Percentiles rank a stretch among this genome's conserved stretches.
Evolutionary conservation across 2,113 vertebrate species (phyloP).

Genomic region (Saccopteryx leptura): DNA sequence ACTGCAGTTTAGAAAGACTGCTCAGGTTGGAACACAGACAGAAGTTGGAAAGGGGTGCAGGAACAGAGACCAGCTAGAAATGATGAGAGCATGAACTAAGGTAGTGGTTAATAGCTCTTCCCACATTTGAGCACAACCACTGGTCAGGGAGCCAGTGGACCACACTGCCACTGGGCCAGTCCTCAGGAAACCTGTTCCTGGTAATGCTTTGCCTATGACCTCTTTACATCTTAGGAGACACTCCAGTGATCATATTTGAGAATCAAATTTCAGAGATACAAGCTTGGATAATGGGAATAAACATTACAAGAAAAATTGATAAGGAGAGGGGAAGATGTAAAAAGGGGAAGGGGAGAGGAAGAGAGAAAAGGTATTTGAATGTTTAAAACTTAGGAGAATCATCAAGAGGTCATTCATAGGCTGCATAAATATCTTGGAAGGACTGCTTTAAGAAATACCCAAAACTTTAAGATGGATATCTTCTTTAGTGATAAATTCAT

Average conservation of each 20-base stretch:
- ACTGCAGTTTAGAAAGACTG: not conserved
- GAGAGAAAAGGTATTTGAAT: not conserved
- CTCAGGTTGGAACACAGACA: not conserved
- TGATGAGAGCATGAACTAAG: not conserved
- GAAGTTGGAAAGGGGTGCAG: not conserved
- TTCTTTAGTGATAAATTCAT: constrained; percentile 55
- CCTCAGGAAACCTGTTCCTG: not conserved
- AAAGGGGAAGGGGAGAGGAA: not conserved
- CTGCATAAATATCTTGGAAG: constrained; percentile 20
- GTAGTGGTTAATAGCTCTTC: not conserved
- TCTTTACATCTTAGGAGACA: not conserved
- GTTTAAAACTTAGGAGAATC: constrained; percentile 10
- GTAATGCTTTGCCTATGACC: not conserved
- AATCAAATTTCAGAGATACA: constrained; percentile 7
- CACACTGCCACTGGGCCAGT: not conserved
- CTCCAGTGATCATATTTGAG: not conserved
- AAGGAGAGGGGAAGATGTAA: not conserved
- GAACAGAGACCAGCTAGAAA: not conserved
- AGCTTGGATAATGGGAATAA: not conserved
- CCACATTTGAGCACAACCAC: not conserved
- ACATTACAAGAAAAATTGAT: not conserved
- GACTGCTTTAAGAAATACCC: constrained; percentile 48
- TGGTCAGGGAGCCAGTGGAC: too few species aligned
- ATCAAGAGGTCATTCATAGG: not conserved
- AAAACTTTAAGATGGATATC: constrained; percentile 47